Conservation (phyloP, 2,797 vertebrate genomes). For the Myotis vivesi region DNA sequence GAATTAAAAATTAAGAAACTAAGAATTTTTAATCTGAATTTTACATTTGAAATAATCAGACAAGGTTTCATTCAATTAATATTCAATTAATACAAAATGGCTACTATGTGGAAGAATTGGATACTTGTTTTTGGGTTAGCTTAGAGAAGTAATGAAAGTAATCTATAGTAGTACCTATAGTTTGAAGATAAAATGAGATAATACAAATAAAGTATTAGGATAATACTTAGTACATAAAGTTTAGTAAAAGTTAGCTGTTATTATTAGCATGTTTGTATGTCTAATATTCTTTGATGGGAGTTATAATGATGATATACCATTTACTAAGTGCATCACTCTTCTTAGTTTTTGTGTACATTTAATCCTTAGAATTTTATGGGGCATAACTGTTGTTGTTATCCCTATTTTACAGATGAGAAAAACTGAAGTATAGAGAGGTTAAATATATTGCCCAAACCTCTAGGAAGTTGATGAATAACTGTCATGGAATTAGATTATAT, state of each 20-base stretch:
- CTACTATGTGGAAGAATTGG: neutral
- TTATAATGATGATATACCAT: neutral
- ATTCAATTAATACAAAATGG: neutral
- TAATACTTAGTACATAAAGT: neutral
- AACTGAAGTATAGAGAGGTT: neutral
- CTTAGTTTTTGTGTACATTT: neutral
- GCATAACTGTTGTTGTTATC: neutral
- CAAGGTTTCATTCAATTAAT: neutral
- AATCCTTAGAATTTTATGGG: neutral
- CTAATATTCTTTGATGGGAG: neutral
- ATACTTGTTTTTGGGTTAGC: neutral
- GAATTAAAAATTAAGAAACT: slow-evolving; percentile 14
- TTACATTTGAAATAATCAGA: neutral
- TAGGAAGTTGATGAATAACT: neutral
- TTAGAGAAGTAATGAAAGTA: neutral
- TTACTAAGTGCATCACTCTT: neutral
- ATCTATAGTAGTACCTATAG: neutral
- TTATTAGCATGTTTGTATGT: neutral
- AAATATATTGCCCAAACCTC: neutral
- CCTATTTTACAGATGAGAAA: neutral
- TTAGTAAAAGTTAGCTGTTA: neutral
- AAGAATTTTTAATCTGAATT: neutral
- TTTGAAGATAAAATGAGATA: neutral
- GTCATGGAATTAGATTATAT: neutral
- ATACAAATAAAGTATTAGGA: neutral